phyloP scores from a whole-genome alignment of 2,888 invertebrate species.

The Mythimna lalbum region DNA sequence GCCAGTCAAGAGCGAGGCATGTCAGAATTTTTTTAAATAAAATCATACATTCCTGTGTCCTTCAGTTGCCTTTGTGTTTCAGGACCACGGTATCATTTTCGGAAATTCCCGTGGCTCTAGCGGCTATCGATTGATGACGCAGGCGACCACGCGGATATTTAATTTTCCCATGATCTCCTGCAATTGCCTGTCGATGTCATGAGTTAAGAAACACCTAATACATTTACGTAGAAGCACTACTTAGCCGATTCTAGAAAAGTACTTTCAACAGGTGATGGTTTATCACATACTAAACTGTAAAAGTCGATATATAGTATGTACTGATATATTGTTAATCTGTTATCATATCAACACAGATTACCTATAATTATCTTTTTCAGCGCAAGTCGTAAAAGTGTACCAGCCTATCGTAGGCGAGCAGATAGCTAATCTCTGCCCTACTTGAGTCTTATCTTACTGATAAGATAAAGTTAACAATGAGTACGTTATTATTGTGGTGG shows the following conservation, averaged over 20 bases:
- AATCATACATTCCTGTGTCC: no score
- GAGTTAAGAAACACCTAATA: neutral
- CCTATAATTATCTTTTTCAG: slow-evolving; percentile 7
- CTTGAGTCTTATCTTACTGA: slow-evolving; percentile 13
- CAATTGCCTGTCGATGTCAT: neutral
- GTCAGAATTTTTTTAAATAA: no score
- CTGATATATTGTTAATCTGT: no score
- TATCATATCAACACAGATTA: slow-evolving; percentile 22
- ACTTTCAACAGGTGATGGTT: neutral
- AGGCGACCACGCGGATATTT: neutral
- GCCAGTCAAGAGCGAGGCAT: no score
- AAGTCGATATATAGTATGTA: no score
- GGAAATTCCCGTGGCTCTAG: no score
- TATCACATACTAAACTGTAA: neutral
- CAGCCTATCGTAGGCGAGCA: slow-evolving; percentile 30
- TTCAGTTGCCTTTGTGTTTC: no score
- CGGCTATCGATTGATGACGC: no score
- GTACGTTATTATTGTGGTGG: neutral
- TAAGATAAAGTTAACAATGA: slow-evolving; percentile 9
- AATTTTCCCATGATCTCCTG: neutral
- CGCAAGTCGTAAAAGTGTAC: neutral
- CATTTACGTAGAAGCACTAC: neutral
- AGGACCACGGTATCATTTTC: no score
- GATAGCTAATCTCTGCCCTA: slow-evolving; percentile 6
- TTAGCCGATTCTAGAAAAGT: neutral